Conservation (phyloP, 1,140 invertebrate species). For the Leptinotarsa undecemlineata region DNA sequence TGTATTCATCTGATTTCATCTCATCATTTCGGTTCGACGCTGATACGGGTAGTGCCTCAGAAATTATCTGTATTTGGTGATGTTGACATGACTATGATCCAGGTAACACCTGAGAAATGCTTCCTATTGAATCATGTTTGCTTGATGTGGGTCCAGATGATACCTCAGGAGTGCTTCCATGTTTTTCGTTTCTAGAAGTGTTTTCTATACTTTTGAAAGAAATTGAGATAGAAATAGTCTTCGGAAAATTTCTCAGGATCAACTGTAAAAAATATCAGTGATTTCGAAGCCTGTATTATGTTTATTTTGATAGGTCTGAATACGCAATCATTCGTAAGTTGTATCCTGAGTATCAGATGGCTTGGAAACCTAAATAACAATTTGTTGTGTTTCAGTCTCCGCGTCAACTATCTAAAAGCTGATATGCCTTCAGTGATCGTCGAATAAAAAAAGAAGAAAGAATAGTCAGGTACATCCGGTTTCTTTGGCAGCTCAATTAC, state of each 20-base stretch:
- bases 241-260: not conserved
- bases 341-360: conserved; percentile 25
- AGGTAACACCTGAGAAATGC: not conserved
- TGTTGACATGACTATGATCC: not conserved
- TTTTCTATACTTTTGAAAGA: not conserved
- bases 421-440: too few species aligned
- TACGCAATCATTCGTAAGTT: conserved; percentile 34
- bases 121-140: not conserved
- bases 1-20: too few species aligned
- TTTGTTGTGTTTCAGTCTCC: not conserved
- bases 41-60: too few species aligned
- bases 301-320: conserved; percentile 32
- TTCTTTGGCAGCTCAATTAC: conserved; percentile 22
- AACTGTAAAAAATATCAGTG: not conserved
- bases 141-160: not conserved
- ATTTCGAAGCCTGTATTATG: not conserved
- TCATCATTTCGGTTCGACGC: too few species aligned
- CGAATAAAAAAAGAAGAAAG: not conserved
- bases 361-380: conserved; percentile 27
- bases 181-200: not conserved
- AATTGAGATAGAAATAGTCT: not conserved
- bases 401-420: too few species aligned
- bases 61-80: not conserved
- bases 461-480: conserved; percentile 25
- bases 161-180: not conserved